Base-by-base conservation (phyloP, 1,140 invertebrate species). In the Drosophila suzukii region DNA sequence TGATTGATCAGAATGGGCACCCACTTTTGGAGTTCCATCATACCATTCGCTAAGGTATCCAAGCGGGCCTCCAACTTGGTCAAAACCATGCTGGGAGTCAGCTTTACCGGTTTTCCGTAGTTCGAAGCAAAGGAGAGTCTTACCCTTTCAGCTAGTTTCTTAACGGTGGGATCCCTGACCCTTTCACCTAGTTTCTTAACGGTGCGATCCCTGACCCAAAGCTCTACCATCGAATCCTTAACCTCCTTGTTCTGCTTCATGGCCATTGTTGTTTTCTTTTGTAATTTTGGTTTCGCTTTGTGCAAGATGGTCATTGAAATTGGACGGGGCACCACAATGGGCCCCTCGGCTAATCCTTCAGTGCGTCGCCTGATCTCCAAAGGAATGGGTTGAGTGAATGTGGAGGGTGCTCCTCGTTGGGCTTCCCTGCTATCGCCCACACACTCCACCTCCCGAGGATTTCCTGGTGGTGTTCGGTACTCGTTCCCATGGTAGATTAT, bases 361-460 rank as follows among this genome's bases (percentile, higher is more conserved):
- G 5, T 34, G 20, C 13, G 10, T 11, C 12, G 20, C 3, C n/a
- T 17, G 3, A 24, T 13, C 0, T 24, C 51, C 17, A 13, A 20
- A 8, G 51, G 24, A 1, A 11, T 0, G 5, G 8, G 6, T 24
- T 30, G 6, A 0, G 6, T 0, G 3, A 1, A 38, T 3, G 3
- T 39, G 20, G 49, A 6, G 17, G n/a, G 4, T 8, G 8, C 13
- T 17, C 24, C 24, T 17, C 8, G 24, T 10, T 24, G 8, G 11
- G 36, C 12, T 8, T 20, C 27, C 10, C 17, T 62, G n/a, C 36
- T 62, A 6, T 62, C 59, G 32, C 59, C 59, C 15, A 57, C 51
- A 20, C 6, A 3, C 8, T 61, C 51, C 0, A 20, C 12, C 13
- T 6, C 27, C 30, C 4, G 7, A 17, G n/a, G 15, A 11, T 10